Evolutionary conservation across 2,888 invertebrate genomes (phyloP).

Genomic region (Ormyrus rosae): DNA sequence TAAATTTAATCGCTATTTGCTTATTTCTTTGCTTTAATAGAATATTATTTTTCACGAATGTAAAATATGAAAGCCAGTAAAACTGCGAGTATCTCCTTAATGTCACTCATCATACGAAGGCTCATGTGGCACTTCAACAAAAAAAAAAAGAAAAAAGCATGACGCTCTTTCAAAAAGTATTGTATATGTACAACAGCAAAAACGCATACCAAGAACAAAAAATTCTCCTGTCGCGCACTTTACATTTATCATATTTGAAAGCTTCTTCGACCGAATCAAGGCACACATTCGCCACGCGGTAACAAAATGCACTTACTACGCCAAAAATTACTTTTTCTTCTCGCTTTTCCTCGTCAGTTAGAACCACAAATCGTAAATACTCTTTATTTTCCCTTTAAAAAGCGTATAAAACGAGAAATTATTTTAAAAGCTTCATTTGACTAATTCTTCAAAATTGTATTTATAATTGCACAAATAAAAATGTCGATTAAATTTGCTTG

Average conservation of each 20-base stretch:
- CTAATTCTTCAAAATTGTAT: too few species aligned
- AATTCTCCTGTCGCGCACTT: constrained; percentile 11
- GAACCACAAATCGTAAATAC: constrained; percentile 1
- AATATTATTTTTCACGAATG: constrained; percentile 12
- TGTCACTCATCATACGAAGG: constrained; percentile 28
- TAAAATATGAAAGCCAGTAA: constrained; percentile 20
- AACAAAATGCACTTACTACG: constrained; percentile 22
- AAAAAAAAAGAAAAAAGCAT: constrained; percentile 38
- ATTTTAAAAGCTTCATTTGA: too few species aligned
- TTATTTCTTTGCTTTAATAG: neutral
- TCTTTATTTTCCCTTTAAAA: too few species aligned
- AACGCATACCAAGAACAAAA: constrained; percentile 18
- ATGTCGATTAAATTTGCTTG: neutral
- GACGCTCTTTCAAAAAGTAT: constrained; percentile 15
- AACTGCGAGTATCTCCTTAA: constrained; percentile 24
- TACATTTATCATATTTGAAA: constrained; percentile 37
- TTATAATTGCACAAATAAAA: too few species aligned
- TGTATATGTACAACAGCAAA: constrained; percentile 42
- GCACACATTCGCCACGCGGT: constrained; percentile 48
- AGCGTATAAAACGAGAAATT: too few species aligned
- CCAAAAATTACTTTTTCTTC: neutral
- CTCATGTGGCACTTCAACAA: constrained; percentile 35
- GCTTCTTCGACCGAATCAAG: constrained; percentile 52
- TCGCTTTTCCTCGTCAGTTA: neutral
- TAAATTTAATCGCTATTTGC: neutral